Base-by-base conservation (phyloP, 2,888 invertebrate species). In the Melanostoma mellinum region DNA sequence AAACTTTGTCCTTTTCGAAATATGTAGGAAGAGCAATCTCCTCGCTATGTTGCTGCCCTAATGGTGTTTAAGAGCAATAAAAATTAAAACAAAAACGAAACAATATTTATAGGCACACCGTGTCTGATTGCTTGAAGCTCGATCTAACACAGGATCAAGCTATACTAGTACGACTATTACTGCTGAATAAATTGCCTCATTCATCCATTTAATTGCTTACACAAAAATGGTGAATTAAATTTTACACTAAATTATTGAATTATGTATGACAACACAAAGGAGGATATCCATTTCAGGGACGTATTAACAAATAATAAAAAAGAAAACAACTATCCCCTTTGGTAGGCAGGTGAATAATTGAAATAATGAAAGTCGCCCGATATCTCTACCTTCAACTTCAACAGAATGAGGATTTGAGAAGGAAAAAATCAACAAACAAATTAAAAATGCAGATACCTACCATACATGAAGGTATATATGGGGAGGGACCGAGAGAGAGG, bases 31-130 rank as follows among this genome's bases (percentile, higher is more conserved):
- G 20, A 20, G 20, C 20, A 20, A 20, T 20, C 20, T 20, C 20
- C 20, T 20, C 20, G 20, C 36, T 55, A 20, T 36, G 6, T 36
- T 50, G 32, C 42, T 63, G 35, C 6, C 9, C 33, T 63, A 10
- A 6, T 33, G 8, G n/a, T 35, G 5, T 20, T 69, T 56, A 10
- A 56, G 42, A 63, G 72, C 52, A 72, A 72, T 72, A 58, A 32
- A 80, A 74, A 58, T 74, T 52, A 56, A 55, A 74, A 56, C 8
- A 50, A 63, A 71, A 60, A 52, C 33, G 30, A 52, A 67, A 76
- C 63, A 73, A 73, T 68, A 68, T 78, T 73, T 73, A 73, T 78
- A 73, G 67, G 60, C 58, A 50, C 69, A 63, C 40, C 63, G 76
- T 77, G 69, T 71, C 76, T 71, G 55, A 77, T 77, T 77, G 55